Evolutionary conservation across 2,888 invertebrate genomes (phyloP).

Genomic region (Drymonia ruficornis): DNA sequence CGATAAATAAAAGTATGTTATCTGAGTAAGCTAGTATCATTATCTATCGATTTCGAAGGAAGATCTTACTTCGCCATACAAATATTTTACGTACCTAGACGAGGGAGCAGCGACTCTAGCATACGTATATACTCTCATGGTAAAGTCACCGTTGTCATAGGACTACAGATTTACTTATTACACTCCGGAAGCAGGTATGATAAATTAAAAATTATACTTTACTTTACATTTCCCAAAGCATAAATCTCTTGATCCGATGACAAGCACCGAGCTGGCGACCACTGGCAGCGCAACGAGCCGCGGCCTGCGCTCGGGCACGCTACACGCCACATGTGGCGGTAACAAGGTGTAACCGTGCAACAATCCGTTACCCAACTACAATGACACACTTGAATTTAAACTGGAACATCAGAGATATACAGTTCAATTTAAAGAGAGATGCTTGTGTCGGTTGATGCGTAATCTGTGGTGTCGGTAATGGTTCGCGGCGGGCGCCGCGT

Average conservation of each 20-base stretch:
- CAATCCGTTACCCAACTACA: not conserved
- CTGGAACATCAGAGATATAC: not conserved
- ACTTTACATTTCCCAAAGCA: not conserved
- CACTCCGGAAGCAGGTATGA: no score
- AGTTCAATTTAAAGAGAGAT: not conserved
- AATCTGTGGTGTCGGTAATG: constrained; percentile 40
- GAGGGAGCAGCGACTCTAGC: no score
- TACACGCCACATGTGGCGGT: constrained; percentile 54
- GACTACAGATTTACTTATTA: no score
- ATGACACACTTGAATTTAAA: not conserved
- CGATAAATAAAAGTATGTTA: no score
- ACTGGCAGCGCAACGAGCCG: constrained; percentile 15
- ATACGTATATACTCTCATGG: no score
- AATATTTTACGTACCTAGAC: no score
- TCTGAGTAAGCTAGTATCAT: no score
- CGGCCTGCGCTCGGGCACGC: constrained; percentile 45
- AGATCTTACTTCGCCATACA: no score
- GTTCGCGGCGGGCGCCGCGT: constrained; percentile 45
- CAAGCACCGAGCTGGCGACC: not conserved
- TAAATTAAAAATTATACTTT: no score
- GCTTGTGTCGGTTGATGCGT: not conserved
- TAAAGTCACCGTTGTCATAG: no score
- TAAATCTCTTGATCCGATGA: not conserved
- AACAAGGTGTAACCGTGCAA: constrained; percentile 56
- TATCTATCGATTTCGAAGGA: no score